These are phyloP conservation scores for Stenichneumon culpator DNA, from an alignment of 2,888 invertebrate genomes.

Conservation along the genomic window DNA sequence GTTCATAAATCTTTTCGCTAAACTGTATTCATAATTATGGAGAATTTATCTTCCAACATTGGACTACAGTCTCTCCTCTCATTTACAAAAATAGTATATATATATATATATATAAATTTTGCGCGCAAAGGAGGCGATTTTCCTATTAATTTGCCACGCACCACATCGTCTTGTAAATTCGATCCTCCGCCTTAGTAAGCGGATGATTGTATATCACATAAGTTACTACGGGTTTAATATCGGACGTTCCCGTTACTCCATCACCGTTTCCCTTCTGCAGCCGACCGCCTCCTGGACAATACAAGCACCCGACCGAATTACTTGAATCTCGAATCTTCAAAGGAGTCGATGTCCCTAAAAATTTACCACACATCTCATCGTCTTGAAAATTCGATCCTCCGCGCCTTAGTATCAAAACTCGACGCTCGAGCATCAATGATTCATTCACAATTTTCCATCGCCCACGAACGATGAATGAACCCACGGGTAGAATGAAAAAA, in stretches of 20 bases:
- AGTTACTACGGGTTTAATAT: slow-evolving; percentile 84
- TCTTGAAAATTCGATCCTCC: slow-evolving; percentile 5
- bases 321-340: neutral
- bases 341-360: neutral
- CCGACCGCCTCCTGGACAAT: slow-evolving; percentile 80
- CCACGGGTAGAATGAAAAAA: slow-evolving; percentile 4
- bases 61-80: too few species aligned
- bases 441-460: slow-evolving; percentile 56
- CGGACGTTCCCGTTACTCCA: slow-evolving; percentile 76
- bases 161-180: neutral
- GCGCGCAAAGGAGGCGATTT: neutral
- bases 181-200: neutral
- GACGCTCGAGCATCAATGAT: slow-evolving; percentile 48
- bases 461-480: slow-evolving; percentile 38
- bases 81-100: too few species aligned
- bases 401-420: slow-evolving; percentile 20
- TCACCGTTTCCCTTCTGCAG: slow-evolving; percentile 61
- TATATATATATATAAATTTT: neutral
- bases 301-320: slow-evolving; percentile 63
- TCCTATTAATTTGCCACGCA: neutral
- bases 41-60: too few species aligned
- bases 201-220: slow-evolving; percentile 78
- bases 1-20: too few species aligned
- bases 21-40: too few species aligned
- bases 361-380: neutral